These are phyloP conservation scores for Venturia canescens DNA, from an alignment of 1,140 invertebrate species.

Conservation along the genomic window DNA sequence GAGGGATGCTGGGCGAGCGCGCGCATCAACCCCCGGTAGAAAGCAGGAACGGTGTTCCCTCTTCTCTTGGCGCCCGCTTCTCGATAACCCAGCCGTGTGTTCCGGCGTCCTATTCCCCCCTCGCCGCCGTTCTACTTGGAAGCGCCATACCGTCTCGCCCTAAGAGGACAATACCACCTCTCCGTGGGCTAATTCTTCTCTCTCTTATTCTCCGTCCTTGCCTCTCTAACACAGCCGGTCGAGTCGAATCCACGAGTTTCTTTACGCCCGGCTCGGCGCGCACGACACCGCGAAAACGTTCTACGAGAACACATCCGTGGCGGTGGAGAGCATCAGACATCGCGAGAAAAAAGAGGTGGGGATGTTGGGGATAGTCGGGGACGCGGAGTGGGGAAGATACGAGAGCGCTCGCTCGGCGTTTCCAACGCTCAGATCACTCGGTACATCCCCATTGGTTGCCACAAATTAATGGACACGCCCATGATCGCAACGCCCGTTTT, in stretches of 20 bases:
- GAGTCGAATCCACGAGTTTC: slow-evolving; percentile 41
- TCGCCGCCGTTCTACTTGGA: neutral
- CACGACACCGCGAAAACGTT: slow-evolving; percentile 42
- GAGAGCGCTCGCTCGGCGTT: neutral
- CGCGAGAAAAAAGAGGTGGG: neutral
- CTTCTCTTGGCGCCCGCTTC: neutral
- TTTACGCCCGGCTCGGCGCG: slow-evolving; percentile 41
- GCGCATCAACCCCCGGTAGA: slow-evolving; percentile 28
- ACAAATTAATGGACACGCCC: slow-evolving; percentile 55
- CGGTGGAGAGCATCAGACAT: slow-evolving; percentile 27
- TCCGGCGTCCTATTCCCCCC: neutral
- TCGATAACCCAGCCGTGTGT: neutral
- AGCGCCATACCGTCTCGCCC: slow-evolving; percentile 17
- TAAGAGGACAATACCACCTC: slow-evolving; percentile 30
- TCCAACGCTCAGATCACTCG: slow-evolving; percentile 37
- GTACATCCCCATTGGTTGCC: slow-evolving; percentile 55
- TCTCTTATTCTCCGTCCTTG: neutral
- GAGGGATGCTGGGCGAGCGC: slow-evolving; percentile 28
- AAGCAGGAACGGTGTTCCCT: slow-evolving; percentile 2
- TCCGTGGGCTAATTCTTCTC: neutral
- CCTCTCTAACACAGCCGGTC: neutral
- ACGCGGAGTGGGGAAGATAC: slow-evolving; percentile 21
- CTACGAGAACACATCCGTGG: slow-evolving; percentile 38
- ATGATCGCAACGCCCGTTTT: slow-evolving; percentile 58
- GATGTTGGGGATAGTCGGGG: neutral